Percentiles rank a stretch among this genome's conserved stretches.
These are phyloP conservation scores for Lymantria dispar DNA, from an alignment of 2,888 invertebrate species.

Conservation along the genomic window DNA sequence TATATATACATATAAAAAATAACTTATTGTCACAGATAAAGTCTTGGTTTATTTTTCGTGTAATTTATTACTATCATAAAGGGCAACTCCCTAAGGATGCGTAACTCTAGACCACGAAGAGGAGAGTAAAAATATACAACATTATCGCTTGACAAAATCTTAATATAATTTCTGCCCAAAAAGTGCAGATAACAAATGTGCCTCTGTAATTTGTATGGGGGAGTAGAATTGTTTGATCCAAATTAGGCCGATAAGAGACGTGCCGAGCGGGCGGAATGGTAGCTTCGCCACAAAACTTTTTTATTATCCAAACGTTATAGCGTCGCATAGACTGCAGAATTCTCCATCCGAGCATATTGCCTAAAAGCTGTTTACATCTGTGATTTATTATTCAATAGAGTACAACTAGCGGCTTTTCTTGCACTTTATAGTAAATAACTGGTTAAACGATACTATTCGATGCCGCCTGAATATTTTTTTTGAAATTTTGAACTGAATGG, in stretches of 20 bases:
- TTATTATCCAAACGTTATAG: constrained; percentile 53
- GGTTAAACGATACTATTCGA: no score
- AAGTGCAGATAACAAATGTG: constrained; percentile 76
- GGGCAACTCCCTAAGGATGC: constrained; percentile 52
- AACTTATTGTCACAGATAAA: constrained; percentile 25
- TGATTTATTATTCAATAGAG: constrained; percentile 20
- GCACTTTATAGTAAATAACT: no score
- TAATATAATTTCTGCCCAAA: constrained; percentile 76
- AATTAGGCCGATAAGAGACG: constrained; percentile 74
- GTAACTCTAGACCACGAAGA: constrained; percentile 44
- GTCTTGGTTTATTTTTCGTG: constrained; percentile 60
- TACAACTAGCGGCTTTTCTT: no score
- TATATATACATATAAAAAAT: no score
- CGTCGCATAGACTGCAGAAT: constrained; percentile 35
- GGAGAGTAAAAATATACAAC: constrained; percentile 68
- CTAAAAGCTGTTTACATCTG: constrained; percentile 36
- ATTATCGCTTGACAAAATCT: constrained; percentile 73
- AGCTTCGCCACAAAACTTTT: constrained; percentile 56
- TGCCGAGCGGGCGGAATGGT: constrained; percentile 55
- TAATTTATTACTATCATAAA: constrained; percentile 71
- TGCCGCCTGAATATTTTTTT: no score
- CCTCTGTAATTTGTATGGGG: constrained; percentile 68
- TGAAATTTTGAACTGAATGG: no score
- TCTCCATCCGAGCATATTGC: constrained; percentile 42
- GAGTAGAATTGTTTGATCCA: constrained; percentile 74